Evolutionary conservation across 1,140 invertebrate genomes (phyloP).

Genomic region (Drosophila gunungcola): DNA sequence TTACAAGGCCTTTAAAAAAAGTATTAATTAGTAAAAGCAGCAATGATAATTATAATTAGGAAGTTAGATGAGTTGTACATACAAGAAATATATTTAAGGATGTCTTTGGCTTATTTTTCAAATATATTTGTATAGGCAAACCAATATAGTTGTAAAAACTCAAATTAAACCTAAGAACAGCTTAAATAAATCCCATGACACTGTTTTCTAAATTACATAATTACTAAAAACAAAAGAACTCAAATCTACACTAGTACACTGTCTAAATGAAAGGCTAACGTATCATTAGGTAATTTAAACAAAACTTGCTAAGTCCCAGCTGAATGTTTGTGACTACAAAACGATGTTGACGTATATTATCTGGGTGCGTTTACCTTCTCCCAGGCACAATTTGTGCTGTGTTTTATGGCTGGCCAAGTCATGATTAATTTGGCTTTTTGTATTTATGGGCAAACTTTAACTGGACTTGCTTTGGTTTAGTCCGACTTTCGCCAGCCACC

Average conservation of each 20-base stretch:
- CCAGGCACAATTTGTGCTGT: conserved; percentile 12
- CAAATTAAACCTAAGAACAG: no score
- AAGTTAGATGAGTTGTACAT: no score
- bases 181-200: no score
- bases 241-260: not conserved
- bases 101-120: no score
- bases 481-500: not conserved
- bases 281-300: not conserved
- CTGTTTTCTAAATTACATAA: no score
- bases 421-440: conserved; percentile 69
- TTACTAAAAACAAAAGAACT: no score
- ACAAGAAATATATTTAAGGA: no score
- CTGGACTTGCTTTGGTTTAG: conserved; percentile 19
- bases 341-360: conserved; percentile 18
- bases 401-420: conserved; percentile 56
- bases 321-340: not conserved
- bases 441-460: conserved; percentile 39
- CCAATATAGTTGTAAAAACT: no score
- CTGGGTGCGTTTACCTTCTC: conserved; percentile 8
- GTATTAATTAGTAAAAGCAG: no score
- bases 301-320: conserved; percentile 1
- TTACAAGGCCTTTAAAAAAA: not conserved
- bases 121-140: no score
- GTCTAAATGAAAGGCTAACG: not conserved
- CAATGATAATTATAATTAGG: no score